Percentiles rank a stretch among this genome's conserved stretches.
phyloP scores from a whole-genome alignment of 2,113 vertebrate genomes.

The Alligator mississippiensis region DNA sequence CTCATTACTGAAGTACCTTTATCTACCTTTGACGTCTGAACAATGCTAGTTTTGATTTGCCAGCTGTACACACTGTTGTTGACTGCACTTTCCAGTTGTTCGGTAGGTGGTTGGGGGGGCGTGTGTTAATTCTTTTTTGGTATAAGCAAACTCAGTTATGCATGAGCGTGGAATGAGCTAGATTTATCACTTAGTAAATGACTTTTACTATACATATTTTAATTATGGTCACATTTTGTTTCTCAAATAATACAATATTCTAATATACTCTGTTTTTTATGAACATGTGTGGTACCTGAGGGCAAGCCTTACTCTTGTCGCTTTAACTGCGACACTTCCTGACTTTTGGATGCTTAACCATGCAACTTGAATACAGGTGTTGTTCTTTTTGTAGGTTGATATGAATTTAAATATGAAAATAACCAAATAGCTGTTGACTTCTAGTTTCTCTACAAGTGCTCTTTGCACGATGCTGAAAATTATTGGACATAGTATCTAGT shows the following conservation, averaged over 20 bases:
- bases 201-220: background rate
- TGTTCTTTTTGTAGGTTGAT: background rate
- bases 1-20: background rate
- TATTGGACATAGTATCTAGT: background rate
- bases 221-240: background rate
- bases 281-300: no score
- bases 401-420: background rate
- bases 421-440: background rate
- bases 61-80: background rate
- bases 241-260: background rate
- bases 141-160: background rate
- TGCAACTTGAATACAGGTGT: background rate
- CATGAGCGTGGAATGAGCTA: background rate
- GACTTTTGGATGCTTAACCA: background rate
- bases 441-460: background rate
- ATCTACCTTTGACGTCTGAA: background rate
- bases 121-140: background rate
- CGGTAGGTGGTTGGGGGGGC: background rate
- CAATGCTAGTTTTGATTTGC: background rate
- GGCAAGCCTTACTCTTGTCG: background rate
- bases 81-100: background rate
- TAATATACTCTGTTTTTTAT: background rate
- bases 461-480: background rate
- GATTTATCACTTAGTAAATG: background rate
- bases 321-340: background rate